Conservation (phyloP, 2,113 vertebrate species). For the Callorhinus ursinus region DNA sequence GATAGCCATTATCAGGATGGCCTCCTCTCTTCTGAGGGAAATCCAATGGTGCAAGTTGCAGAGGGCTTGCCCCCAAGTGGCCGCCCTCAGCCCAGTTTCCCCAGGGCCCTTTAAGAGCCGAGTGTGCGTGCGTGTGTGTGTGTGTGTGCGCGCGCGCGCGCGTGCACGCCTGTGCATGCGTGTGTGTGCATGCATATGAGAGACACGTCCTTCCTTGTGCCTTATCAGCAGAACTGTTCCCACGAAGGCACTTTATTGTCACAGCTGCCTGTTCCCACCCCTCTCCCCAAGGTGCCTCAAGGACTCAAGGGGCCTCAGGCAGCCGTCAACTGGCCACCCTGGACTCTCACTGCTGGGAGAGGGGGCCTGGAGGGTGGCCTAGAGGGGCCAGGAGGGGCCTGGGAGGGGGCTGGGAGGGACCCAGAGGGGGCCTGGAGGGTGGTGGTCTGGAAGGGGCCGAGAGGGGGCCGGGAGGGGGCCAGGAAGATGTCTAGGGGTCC, state of each 20-base stretch:
- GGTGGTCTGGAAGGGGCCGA: rapidly evolving
- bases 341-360: not conserved
- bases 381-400: not conserved
- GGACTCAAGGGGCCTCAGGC: not conserved
- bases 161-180: too few species aligned
- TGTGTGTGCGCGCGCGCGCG: not conserved
- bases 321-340: not conserved
- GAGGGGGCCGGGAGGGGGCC: too few species aligned
- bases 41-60: rapidly evolving
- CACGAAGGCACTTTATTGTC: not conserved
- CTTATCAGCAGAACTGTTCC: not conserved
- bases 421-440: too few species aligned
- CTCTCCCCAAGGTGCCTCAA: rapidly evolving
- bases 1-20: rapidly evolving
- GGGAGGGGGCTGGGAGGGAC: not conserved
- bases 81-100: too few species aligned
- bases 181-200: too few species aligned
- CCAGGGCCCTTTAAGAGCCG: not conserved
- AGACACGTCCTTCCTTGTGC: not conserved
- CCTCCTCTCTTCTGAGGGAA: not conserved
- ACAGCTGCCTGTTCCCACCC: not conserved
- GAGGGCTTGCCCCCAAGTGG: rapidly evolving
- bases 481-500: not conserved
- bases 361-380: not conserved
- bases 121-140: not conserved